Percentiles rank a stretch among this genome's conserved stretches.
These are phyloP conservation scores for Trialeurodes vaporariorum DNA, from an alignment of 1,140 invertebrate species.

Conservation along the genomic window DNA sequence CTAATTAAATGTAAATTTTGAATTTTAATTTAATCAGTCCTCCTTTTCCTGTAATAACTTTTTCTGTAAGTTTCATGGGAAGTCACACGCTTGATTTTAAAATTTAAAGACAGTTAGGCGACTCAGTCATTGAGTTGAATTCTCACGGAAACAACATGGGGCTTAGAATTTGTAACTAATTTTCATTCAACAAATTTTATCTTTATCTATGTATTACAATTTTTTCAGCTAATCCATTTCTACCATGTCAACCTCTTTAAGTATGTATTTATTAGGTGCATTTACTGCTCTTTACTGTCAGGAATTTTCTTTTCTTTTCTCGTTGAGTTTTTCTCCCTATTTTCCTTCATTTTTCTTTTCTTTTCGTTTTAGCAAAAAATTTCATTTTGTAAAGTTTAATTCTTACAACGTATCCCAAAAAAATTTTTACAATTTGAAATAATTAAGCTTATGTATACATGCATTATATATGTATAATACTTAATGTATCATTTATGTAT, in stretches of 20 bases:
- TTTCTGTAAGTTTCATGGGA: too few species aligned
- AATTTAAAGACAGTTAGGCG: too few species aligned
- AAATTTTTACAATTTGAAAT: background rate
- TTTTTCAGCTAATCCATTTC: background rate
- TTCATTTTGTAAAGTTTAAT: background rate
- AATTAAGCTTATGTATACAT: background rate
- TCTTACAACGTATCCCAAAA: background rate
- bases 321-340: too few species aligned
- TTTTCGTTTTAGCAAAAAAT: background rate
- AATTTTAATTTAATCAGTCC: too few species aligned
- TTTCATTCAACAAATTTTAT: too few species aligned
- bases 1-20: too few species aligned
- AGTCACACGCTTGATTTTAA: too few species aligned
- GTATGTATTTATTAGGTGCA: background rate
- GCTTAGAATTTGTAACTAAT: too few species aligned
- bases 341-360: background rate
- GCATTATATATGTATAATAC: conserved; percentile 1
- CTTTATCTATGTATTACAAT: too few species aligned
- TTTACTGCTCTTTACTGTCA: background rate
- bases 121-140: too few species aligned
- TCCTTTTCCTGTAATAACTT: too few species aligned
- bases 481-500: background rate
- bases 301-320: background rate
- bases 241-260: background rate
- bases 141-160: too few species aligned